Conservation (phyloP, 1,140 invertebrate genomes). For the Linepithema humile region DNA sequence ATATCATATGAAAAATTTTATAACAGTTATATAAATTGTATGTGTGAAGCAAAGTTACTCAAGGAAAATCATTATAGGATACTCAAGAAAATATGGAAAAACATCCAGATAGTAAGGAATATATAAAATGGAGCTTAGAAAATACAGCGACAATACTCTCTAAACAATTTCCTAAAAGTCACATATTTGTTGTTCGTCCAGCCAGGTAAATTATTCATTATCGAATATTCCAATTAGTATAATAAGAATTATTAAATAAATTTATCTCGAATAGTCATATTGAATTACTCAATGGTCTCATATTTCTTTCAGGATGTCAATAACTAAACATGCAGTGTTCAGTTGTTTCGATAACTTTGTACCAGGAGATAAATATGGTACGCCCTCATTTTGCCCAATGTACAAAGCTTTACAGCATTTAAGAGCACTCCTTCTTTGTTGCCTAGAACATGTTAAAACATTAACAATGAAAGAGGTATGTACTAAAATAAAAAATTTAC, state of each 20-base stretch:
- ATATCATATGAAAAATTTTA: background rate
- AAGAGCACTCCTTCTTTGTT: conserved; percentile 84
- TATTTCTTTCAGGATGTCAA: conserved; percentile 88
- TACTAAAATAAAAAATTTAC: background rate
- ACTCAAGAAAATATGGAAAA: conserved; percentile 92
- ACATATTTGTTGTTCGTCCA: conserved; percentile 91
- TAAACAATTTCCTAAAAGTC: conserved; percentile 88
- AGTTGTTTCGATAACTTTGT: conserved; percentile 96
- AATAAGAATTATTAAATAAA: background rate
- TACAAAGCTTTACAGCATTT: conserved; percentile 89
- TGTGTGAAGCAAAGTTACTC: background rate
- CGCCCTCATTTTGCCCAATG: conserved; percentile 89
- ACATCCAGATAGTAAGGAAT: conserved; percentile 89
- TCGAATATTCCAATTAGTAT: conserved; percentile 16
- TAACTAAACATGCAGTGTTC: conserved; percentile 88
- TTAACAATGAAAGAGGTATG: conserved; percentile 36
- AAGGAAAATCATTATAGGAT: conserved; percentile 85
- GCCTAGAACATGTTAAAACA: conserved; percentile 47
- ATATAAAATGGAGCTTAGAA: conserved; percentile 92
- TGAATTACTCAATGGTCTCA: background rate
- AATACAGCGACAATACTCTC: conserved; percentile 88
- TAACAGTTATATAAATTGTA: conserved; percentile 1
- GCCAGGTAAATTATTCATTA: conserved; percentile 83
- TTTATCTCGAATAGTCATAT: background rate
- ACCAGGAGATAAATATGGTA: conserved; percentile 89